Conservation (phyloP, 1,140 invertebrate genomes). For the Drosophila sproati region DNA sequence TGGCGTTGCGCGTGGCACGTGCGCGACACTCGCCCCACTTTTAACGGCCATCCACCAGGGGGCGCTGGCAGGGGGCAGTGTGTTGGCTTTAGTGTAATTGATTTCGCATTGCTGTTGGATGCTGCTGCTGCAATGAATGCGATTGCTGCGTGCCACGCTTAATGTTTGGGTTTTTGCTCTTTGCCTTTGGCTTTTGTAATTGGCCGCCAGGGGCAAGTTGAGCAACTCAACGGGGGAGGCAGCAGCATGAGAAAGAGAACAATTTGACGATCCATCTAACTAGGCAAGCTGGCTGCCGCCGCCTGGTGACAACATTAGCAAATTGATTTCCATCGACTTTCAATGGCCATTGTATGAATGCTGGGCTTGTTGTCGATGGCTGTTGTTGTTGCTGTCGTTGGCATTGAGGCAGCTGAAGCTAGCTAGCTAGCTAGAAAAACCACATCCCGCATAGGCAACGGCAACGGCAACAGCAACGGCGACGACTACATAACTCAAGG, state of each 20-base stretch:
- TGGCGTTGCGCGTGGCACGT: slow-evolving; percentile 69
- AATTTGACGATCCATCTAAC: slow-evolving; percentile 4
- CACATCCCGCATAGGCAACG: slow-evolving; percentile 29
- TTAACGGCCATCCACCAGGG: neutral
- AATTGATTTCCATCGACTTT: slow-evolving; percentile 75
- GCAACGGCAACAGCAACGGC: neutral
- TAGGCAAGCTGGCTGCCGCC: neutral
- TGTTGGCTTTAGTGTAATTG: slow-evolving; percentile 67
- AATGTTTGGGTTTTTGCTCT: slow-evolving; percentile 53
- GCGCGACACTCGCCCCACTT: slow-evolving; percentile 40
- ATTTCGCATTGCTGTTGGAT: slow-evolving; percentile 68
- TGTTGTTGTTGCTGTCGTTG: slow-evolving; percentile 14
- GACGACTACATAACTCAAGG: slow-evolving; percentile 46
- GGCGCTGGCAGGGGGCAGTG: slow-evolving; percentile 28
- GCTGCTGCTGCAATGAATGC: slow-evolving; percentile 69
- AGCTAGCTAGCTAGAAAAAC: neutral
- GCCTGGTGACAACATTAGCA: slow-evolving; percentile 75
- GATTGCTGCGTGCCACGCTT: slow-evolving; percentile 71
- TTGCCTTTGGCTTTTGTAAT: slow-evolving; percentile 27
- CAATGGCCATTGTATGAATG: neutral
- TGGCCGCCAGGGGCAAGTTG: neutral
- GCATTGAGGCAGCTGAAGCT: slow-evolving; percentile 23
- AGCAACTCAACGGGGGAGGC: too few species aligned
- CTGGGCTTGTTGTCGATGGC: neutral
- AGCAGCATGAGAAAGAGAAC: neutral